Evolutionary conservation across 2,797 vertebrate species (phyloP).

Genomic region (Catamblyrhynchus diadema): DNA sequence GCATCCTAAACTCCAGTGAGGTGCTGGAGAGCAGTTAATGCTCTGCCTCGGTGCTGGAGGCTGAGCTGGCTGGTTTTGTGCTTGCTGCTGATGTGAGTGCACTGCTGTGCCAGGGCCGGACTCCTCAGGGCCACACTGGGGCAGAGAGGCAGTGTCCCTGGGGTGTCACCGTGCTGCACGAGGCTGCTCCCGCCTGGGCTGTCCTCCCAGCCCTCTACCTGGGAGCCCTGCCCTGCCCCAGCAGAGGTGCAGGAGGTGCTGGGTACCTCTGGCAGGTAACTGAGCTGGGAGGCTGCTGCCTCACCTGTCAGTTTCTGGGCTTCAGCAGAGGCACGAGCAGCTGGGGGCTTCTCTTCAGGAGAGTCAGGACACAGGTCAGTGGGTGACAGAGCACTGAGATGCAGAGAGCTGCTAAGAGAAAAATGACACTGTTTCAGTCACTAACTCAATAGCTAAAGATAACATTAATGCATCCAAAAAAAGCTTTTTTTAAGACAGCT

Average conservation of each 20-base stretch:
- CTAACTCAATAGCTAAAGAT: not conserved
- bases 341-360: constrained; percentile 5
- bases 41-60: not conserved
- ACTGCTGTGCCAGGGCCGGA: fast-evolving
- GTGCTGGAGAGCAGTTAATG: not conserved
- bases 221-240: not conserved
- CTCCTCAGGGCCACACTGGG: not conserved
- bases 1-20: not conserved
- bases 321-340: not conserved
- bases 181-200: not conserved
- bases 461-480: not conserved
- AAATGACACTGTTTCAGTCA: not conserved
- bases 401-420: constrained; percentile 2
- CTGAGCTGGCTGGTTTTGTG: not conserved
- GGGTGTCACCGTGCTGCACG: not conserved
- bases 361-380: not conserved
- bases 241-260: not conserved
- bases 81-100: not conserved
- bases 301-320: constrained; percentile 20
- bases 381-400: not conserved
- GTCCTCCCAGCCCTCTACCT: not conserved
- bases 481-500: not conserved
- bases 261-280: not conserved
- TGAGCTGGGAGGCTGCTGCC: not conserved
- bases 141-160: fast-evolving